Evolutionary conservation across 2,888 invertebrate species (phyloP).

Genomic region (Geotrupes spiniger): DNA sequence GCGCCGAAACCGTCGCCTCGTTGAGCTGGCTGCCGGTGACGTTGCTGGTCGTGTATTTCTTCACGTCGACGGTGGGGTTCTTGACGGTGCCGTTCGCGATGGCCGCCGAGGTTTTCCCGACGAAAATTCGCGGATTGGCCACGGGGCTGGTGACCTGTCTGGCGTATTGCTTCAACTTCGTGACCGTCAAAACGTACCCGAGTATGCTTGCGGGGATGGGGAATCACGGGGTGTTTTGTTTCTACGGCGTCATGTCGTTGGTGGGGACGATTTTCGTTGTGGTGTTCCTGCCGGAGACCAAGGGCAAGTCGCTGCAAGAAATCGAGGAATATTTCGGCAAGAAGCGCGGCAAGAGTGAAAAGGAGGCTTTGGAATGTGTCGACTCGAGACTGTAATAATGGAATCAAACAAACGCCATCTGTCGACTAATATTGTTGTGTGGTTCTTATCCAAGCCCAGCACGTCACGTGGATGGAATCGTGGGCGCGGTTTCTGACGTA

Average conservation of each 20-base stretch:
- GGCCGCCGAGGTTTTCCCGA: conserved; percentile 57
- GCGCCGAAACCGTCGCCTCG: conserved; percentile 30
- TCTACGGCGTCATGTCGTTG: conserved; percentile 51
- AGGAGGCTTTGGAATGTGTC: background rate
- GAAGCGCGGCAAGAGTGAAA: conserved; percentile 9
- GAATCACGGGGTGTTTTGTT: conserved; percentile 52
- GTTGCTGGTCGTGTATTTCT: conserved; percentile 52
- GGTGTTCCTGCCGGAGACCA: conserved; percentile 54
- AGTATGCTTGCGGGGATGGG: conserved; percentile 48
- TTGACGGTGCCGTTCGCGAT: conserved; percentile 58
- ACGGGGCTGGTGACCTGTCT: conserved; percentile 52
- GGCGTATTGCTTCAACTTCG: conserved; percentile 55
- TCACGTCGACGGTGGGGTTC: conserved; percentile 55
- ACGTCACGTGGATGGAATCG: no score
- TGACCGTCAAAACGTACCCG: conserved; percentile 54
- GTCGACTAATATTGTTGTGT: no score
- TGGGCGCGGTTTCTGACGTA: no score
- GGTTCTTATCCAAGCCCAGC: no score
- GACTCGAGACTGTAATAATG: no score
- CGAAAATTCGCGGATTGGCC: conserved; percentile 54
- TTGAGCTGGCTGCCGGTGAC: conserved; percentile 48
- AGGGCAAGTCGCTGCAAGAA: conserved; percentile 53
- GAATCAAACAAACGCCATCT: no score
- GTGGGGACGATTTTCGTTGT: conserved; percentile 53
- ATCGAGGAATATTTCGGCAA: conserved; percentile 52